Evolutionary conservation across 2,888 invertebrate genomes (phyloP).

Genomic region (Drosophila macrospina): DNA sequence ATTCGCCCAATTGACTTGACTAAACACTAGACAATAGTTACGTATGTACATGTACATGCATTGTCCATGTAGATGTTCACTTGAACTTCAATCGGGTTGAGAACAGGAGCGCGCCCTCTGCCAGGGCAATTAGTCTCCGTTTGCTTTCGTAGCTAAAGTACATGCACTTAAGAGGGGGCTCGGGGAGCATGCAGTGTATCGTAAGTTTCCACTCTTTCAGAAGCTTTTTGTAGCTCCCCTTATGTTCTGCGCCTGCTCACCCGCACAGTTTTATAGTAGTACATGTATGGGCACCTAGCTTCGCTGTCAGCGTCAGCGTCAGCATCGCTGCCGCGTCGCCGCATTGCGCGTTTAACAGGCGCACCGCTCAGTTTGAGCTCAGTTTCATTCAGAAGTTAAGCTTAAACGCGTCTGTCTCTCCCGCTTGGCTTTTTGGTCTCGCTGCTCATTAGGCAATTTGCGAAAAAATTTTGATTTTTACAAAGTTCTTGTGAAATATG

Average conservation of each 20-base stretch:
- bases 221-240: conserved; percentile 45
- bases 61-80: conserved; percentile 26
- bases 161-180: conserved; percentile 30
- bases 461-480: conserved; percentile 66
- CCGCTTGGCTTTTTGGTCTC: conserved; percentile 31
- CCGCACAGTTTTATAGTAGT: conserved; percentile 34
- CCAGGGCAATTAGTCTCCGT: conserved; percentile 66
- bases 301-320: conserved; percentile 21
- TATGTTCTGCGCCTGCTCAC: conserved; percentile 61
- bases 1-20: conserved; percentile 10
- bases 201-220: conserved; percentile 17
- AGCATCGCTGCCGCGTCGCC: conserved; percentile 50
- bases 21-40: conserved; percentile 1
- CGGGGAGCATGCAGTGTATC: not conserved
- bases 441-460: conserved; percentile 63
- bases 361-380: conserved; percentile 60
- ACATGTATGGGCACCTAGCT: conserved; percentile 20
- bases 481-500: conserved; percentile 78
- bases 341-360: conserved; percentile 72
- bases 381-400: conserved; percentile 81
- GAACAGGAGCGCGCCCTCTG: conserved; percentile 57
- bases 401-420: conserved; percentile 46
- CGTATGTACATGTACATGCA: too few species aligned
- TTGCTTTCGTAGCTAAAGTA: conserved; percentile 30
- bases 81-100: conserved; percentile 63